Evolutionary conservation across 2,888 invertebrate genomes (phyloP).

Genomic region (Lithophane ornitopus): DNA sequence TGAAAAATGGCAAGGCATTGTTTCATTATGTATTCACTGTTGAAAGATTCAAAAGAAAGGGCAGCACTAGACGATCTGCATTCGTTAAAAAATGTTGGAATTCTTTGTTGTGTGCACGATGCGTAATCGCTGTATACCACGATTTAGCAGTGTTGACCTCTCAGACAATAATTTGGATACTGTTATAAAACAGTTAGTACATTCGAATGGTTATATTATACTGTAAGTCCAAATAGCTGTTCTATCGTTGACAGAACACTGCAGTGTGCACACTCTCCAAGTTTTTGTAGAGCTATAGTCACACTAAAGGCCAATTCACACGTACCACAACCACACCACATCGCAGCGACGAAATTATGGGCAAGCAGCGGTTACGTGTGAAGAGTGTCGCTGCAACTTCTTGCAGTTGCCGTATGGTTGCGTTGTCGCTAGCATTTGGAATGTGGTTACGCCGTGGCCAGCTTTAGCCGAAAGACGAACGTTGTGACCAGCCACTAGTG

Average conservation of each 20-base stretch:
- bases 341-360: neutral
- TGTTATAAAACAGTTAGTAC: neutral
- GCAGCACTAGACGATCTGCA: conserved; percentile 88
- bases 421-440: neutral
- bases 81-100: conserved; percentile 89
- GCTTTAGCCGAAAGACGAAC: neutral
- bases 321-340: neutral
- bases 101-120: conserved; percentile 87
- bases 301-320: neutral
- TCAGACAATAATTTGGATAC: neutral
- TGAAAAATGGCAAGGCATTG: conserved; percentile 82
- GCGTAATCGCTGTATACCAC: conserved; percentile 83
- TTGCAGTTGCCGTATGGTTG: neutral
- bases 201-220: neutral
- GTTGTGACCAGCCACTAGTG: neutral
- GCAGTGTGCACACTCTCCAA: neutral
- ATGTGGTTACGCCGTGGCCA: neutral
- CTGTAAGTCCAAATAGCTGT: neutral
- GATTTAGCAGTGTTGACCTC: conserved; percentile 61
- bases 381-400: neutral
- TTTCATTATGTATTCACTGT: conserved; percentile 86
- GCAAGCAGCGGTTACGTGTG: neutral
- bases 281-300: neutral
- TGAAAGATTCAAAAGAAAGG: conserved; percentile 87
- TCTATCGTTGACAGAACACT: neutral